These are phyloP conservation scores for Laterallus jamaicensis DNA, from an alignment of 2,113 vertebrate species.

Conservation along the genomic window DNA sequence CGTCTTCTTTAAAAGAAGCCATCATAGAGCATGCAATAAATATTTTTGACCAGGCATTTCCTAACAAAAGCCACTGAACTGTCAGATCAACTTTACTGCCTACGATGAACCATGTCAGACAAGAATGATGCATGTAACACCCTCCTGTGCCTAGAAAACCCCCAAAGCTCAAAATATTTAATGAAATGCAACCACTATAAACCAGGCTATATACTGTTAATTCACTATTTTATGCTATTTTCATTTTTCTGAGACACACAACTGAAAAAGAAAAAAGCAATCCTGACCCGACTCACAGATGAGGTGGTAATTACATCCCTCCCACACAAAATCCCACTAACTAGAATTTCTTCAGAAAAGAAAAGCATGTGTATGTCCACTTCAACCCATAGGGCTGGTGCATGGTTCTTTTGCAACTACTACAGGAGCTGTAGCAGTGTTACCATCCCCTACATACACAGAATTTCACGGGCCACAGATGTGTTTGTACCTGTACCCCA, in stretches of 20 bases:
- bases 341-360: background rate
- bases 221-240: conserved; percentile 31
- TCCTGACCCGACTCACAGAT: conserved; percentile 16
- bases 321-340: conserved; percentile 2
- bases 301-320: conserved; percentile 16
- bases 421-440: background rate
- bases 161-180: conserved; percentile 5
- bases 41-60: background rate
- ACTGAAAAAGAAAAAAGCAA: conserved; percentile 60
- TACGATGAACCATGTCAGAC: background rate
- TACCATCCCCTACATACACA: background rate
- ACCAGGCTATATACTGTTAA: conserved; percentile 51
- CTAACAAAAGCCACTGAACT: background rate
- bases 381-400: background rate
- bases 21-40: background rate
- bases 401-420: background rate
- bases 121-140: background rate
- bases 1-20: background rate
- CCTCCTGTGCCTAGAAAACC: background rate
- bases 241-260: conserved; percentile 64
- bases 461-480: accelerated
- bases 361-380: background rate
- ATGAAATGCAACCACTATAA: conserved; percentile 7
- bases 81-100: conserved; percentile 16
- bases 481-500: background rate